Percentiles rank a stretch among this genome's conserved stretches.
Conservation (phyloP, 2,797 vertebrate genomes). For the Oryzias sinensis region DNA sequence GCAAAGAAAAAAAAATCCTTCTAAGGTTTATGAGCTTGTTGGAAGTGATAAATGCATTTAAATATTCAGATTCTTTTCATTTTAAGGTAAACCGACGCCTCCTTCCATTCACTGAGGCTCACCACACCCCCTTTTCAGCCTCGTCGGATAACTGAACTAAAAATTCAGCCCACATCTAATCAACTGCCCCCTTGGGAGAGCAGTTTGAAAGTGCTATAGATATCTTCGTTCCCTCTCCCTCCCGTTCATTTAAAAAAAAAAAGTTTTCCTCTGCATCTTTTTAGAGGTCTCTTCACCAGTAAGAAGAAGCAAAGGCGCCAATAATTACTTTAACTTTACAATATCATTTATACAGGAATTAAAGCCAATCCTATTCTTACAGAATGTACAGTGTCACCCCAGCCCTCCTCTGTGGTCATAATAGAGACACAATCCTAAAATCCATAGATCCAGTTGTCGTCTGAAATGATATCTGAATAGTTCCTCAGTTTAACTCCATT, state of each 20-base stretch:
- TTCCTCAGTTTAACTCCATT: constrained; percentile 76
- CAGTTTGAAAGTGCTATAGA: constrained; percentile 76
- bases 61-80: constrained; percentile 59
- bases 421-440: constrained; percentile 48
- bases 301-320: constrained; percentile 73
- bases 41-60: constrained; percentile 55
- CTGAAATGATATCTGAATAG: constrained; percentile 66
- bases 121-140: constrained; percentile 25
- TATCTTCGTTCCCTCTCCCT: constrained; percentile 33
- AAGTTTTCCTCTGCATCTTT: constrained; percentile 63
- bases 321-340: constrained; percentile 81
- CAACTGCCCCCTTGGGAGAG: constrained; percentile 57
- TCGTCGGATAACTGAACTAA: constrained; percentile 32
- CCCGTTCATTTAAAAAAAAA: constrained; percentile 47
- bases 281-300: constrained; percentile 62
- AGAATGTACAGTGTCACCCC: constrained; percentile 80
- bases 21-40: constrained; percentile 38
- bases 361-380: constrained; percentile 78
- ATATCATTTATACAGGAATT: constrained; percentile 83
- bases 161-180: constrained; percentile 39
- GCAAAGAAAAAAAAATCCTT: constrained; percentile 70
- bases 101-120: constrained; percentile 40
- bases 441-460: constrained; percentile 61
- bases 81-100: constrained; percentile 48
- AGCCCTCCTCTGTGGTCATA: constrained; percentile 39